Evolutionary conservation across 2,888 invertebrate species (phyloP).

Genomic region (Lasioglossum morio): DNA sequence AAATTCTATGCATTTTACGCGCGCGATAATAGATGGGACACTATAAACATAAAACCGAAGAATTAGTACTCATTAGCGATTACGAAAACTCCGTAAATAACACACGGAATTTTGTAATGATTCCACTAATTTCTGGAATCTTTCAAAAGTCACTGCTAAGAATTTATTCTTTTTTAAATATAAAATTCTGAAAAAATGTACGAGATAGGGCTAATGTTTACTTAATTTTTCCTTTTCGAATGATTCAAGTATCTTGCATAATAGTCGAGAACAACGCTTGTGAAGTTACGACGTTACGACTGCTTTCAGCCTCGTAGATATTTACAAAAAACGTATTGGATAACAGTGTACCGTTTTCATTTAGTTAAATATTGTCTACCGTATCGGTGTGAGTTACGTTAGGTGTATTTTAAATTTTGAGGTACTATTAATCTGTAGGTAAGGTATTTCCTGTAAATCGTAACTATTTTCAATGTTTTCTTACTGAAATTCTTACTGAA

Average conservation of each 20-base stretch:
- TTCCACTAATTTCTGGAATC: background rate
- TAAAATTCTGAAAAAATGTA: background rate
- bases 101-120: background rate
- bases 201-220: background rate
- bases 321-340: background rate
- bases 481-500: too few species aligned
- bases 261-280: background rate
- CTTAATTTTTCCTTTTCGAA: background rate
- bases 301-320: too few species aligned
- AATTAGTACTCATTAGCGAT: background rate
- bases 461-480: background rate
- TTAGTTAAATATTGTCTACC: background rate
- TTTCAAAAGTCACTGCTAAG: background rate
- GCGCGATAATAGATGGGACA: background rate
- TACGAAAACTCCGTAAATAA: too few species aligned
- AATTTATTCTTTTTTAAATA: background rate
- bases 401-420: background rate
- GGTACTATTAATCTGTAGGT: background rate
- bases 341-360: background rate
- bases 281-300: too few species aligned
- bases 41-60: background rate
- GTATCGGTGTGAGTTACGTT: background rate
- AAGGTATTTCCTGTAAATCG: background rate
- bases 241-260: background rate
- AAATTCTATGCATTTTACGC: constrained; percentile 3